These are phyloP conservation scores for Apodemia duryi DNA, from an alignment of 2,888 invertebrate genomes.

Conservation along the genomic window DNA sequence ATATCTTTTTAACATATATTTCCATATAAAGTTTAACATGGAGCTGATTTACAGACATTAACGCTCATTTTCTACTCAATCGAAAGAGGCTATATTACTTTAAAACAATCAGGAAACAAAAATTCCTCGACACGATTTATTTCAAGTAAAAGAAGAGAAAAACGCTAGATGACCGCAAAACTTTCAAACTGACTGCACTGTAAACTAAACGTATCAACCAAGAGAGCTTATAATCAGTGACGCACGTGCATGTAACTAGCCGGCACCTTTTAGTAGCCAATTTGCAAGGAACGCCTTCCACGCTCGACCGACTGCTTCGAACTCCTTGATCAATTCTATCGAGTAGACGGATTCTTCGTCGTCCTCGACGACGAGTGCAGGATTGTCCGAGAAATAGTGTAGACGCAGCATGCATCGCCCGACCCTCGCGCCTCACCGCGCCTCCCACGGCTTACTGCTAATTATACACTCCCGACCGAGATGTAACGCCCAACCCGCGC, in stretches of 20 bases:
- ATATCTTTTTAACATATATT: too few relatives aligned
- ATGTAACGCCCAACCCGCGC: slow-evolving; percentile 34
- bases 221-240: slow-evolving; percentile 16
- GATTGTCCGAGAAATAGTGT: slow-evolving; percentile 90
- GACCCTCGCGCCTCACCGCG: slow-evolving; percentile 70
- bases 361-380: slow-evolving; percentile 82
- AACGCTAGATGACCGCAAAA: too few relatives aligned
- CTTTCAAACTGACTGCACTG: too few relatives aligned
- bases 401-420: slow-evolving; percentile 86
- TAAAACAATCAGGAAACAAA: too few relatives aligned
- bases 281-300: slow-evolving; percentile 88
- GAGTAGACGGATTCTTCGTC: slow-evolving; percentile 84
- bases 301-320: slow-evolving; percentile 87
- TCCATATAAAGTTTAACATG: too few relatives aligned
- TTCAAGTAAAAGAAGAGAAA: too few relatives aligned
- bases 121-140: too few relatives aligned
- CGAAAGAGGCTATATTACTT: too few relatives aligned
- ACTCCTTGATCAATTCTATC: slow-evolving; percentile 92
- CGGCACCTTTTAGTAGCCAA: slow-evolving; percentile 78
- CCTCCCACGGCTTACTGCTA: slow-evolving; percentile 76
- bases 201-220: neutral
- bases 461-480: slow-evolving; percentile 47
- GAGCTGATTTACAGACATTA: too few relatives aligned
- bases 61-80: too few relatives aligned
- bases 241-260: slow-evolving; percentile 31